Base-by-base conservation (phyloP, 2,113 vertebrate species). In the Antigone vipio region DNA sequence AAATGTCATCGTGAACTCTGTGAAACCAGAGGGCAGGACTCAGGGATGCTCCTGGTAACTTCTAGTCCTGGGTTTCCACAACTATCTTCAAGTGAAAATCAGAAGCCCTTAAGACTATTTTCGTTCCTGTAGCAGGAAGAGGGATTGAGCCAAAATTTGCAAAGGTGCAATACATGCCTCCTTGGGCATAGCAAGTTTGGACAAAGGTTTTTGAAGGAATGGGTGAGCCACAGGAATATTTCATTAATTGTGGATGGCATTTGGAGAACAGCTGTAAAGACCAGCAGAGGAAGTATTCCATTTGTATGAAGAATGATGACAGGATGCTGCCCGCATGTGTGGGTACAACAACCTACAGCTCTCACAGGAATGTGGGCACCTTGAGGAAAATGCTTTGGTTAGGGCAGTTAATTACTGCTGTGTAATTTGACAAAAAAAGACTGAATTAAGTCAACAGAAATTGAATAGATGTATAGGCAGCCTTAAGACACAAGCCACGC, bases 361-460 rank as follows among this genome's bases (percentile, higher is more conserved):
- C 73, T 81, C 64, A 79, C 56, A 75, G 62, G 80, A 94, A n/a
- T 64, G 76, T 84, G 76, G 79, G 88, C 64, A 95, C 75, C 75
- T 95, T 86, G 73, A 89, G 76, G 91, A 93, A 96, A 86, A 84
- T 6, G 2, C 50, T 92, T 86, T 35, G 35, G 35, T 78, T 91
- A 56, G 60, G 64, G 49, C 92, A 92, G 79, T 92, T 84, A 92
- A 81, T 86, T 75, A 72, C 76, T 47, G 60, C 64, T 75, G 26
- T 72, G 34, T n/a, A 75, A 76, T 74, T 71, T 69, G 87, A 69
- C 77, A 64, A 78, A 95, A 92, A 95, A 92, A 80, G 68, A 59
- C 68, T 84, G 73, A 89, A 60, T 94, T 94, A 94, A 96, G 38
- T 90, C 50, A 93, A 53, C 2, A 2, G 56, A 94, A 93, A 84